These are phyloP conservation scores for Cremastobaeus sp. DNA, from an alignment of 2,888 invertebrate genomes.

Conservation along the genomic window DNA sequence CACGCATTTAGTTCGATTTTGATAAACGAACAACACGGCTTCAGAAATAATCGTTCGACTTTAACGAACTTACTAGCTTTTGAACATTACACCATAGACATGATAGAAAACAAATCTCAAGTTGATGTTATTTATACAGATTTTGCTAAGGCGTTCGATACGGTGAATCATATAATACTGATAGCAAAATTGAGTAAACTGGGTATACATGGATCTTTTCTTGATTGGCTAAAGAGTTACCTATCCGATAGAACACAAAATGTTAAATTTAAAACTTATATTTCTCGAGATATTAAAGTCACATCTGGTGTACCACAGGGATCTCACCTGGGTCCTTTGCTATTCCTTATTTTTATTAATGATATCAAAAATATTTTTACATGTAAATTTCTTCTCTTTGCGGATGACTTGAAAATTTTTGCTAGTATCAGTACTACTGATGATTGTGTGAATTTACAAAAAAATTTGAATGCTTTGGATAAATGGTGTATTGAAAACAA, in stretches of 20 bases:
- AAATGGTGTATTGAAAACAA: not conserved
- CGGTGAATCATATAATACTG: too few relatives aligned
- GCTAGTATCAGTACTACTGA: not conserved
- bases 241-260: not conserved
- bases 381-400: not conserved
- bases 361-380: not conserved
- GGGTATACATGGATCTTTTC: not conserved
- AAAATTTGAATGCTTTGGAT: not conserved
- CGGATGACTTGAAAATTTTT: conserved; percentile 2
- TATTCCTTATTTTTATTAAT: conserved; percentile 8
- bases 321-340: not conserved
- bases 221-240: not conserved
- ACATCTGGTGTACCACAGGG: not conserved
- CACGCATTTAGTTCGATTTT: not conserved
- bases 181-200: not conserved
- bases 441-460: not conserved
- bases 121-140: not conserved
- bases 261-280: not conserved
- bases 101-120: too few relatives aligned
- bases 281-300: not conserved
- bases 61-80: not conserved
- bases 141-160: not conserved
- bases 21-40: not conserved
- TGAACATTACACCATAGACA: not conserved
- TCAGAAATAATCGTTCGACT: not conserved